Base-by-base conservation (phyloP, 2,797 vertebrate species). In the Tinamus major region DNA sequence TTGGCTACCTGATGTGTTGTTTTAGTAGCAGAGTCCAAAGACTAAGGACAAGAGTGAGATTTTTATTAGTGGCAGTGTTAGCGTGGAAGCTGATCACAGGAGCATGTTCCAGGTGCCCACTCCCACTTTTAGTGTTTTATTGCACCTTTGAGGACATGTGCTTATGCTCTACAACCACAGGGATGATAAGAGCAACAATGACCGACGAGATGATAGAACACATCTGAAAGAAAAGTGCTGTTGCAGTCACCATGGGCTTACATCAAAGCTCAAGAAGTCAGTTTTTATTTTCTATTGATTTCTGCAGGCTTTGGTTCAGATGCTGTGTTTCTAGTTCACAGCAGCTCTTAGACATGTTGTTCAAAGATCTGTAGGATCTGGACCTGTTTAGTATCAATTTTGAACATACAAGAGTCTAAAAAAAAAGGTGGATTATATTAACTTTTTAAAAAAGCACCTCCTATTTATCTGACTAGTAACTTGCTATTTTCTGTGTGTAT, bases 91-190 rank as follows among this genome's bases (percentile, higher is more conserved):
- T 39, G 33, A 81, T 77, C 84, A 72, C 46, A 87, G 87, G 41
- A 82, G 26, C 48, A 7, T 46, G 53, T 71, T 70, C 46, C 63
- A 16, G 3, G 51, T 75, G 53, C 35, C 77, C 59, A n/a, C 90
- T 80, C 84, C 81, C 26, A 41, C 27, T 94, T 95, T 93, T 79
- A 92, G 76, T 83, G 79, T 26, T 97, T 96, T 96, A 96, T 93
- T 77, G 62, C 77, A 80, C 41, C 53, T 95, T 55, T 92, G 37
- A 92, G 79, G 55, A 85, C 16, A 2, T 27, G 2, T 59, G 65
- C 74, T 91, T 85, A 79, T 78, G 41, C 31, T 64, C 6, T 42
- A 27, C 14, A 65, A 39, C 35, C 69, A 12, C 13, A 84, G 65
- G 17, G 68, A 86, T 0, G 58, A 87, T 71, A 93, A 76, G 42